Conservation (phyloP, 1,140 invertebrate species). For the Drosophila rufa region DNA sequence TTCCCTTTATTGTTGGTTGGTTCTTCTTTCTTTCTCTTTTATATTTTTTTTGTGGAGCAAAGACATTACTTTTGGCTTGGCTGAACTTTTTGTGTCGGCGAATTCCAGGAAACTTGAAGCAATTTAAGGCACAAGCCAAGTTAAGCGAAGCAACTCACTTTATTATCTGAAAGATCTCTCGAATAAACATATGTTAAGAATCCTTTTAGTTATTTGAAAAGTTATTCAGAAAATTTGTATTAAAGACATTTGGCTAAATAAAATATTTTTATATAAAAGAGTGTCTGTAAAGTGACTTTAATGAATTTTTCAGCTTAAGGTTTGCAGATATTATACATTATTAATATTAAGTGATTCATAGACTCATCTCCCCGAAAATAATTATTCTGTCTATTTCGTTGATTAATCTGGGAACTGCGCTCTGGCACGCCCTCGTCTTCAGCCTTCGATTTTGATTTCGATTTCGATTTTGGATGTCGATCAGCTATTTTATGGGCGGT, state of each 20-base stretch:
- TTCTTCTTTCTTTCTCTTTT: slow-evolving; percentile 12
- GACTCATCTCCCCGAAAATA: slow-evolving; percentile 1
- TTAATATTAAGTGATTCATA: neutral
- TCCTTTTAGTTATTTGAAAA: too few relatives aligned
- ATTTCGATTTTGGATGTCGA: neutral
- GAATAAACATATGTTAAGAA: too few relatives aligned
- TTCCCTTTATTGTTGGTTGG: slow-evolving; percentile 8
- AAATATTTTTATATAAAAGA: too few relatives aligned
- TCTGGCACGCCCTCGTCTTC: slow-evolving; percentile 19
- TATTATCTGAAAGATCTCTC: neutral
- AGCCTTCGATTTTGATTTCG: slow-evolving; percentile 2
- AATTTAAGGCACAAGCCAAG: slow-evolving; percentile 37
- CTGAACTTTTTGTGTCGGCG: slow-evolving; percentile 16
- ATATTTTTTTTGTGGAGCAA: slow-evolving; percentile 20
- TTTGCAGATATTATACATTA: too few relatives aligned
- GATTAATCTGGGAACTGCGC: neutral
- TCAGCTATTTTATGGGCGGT: slow-evolving; percentile 9
- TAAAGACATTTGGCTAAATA: too few relatives aligned
- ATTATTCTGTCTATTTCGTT: slow-evolving; percentile 8
- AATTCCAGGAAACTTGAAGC: slow-evolving; percentile 40
- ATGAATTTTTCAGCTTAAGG: too few relatives aligned
- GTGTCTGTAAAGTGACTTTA: too few relatives aligned
- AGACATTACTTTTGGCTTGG: slow-evolving; percentile 30
- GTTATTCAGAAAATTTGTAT: too few relatives aligned
- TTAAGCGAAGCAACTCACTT: neutral